Conservation (phyloP, 2,888 invertebrate genomes). For the Zaprionus lineosus region DNA sequence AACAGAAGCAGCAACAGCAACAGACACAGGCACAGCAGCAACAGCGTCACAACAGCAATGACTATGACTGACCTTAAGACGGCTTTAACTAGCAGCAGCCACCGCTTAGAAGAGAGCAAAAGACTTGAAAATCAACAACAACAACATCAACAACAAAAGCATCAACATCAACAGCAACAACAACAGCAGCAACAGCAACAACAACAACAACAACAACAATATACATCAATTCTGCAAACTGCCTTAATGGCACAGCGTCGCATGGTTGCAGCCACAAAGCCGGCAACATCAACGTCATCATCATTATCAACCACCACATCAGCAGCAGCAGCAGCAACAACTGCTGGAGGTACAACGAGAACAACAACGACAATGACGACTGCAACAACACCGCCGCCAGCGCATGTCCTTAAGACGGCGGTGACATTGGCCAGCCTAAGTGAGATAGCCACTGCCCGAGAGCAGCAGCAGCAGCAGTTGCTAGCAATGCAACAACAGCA, state of each 20-base stretch:
- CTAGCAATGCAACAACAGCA: slow-evolving; percentile 33
- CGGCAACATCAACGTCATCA: slow-evolving; percentile 40
- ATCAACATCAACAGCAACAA: slow-evolving; percentile 40
- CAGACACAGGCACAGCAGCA: no score
- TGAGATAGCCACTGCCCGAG: slow-evolving; percentile 77
- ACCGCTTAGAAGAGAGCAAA: slow-evolving; percentile 71
- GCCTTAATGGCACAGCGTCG: slow-evolving; percentile 82
- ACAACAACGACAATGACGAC: slow-evolving; percentile 52
- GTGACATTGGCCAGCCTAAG: slow-evolving; percentile 77
- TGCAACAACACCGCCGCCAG: slow-evolving; percentile 68
- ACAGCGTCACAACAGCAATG: slow-evolving; percentile 25
- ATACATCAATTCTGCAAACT: slow-evolving; percentile 82
- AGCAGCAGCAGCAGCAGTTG: slow-evolving; percentile 68
- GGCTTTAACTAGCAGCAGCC: slow-evolving; percentile 35
- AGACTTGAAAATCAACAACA: slow-evolving; percentile 74
- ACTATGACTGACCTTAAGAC: slow-evolving; percentile 4
- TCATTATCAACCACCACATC: slow-evolving; percentile 30
- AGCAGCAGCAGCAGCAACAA: slow-evolving; percentile 52
- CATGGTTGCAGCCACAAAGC: slow-evolving; percentile 51
- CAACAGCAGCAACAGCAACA: slow-evolving; percentile 58
- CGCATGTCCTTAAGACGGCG: slow-evolving; percentile 78
- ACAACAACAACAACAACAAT: slow-evolving; percentile 62
- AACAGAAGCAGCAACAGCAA: slow-evolving; percentile 28
- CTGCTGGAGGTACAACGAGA: slow-evolving; percentile 57
- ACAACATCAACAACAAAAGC: slow-evolving; percentile 60